Base-by-base conservation (phyloP, 53 echinoderm and acorn worm genomes). In the Pentamera pediparva region DNA sequence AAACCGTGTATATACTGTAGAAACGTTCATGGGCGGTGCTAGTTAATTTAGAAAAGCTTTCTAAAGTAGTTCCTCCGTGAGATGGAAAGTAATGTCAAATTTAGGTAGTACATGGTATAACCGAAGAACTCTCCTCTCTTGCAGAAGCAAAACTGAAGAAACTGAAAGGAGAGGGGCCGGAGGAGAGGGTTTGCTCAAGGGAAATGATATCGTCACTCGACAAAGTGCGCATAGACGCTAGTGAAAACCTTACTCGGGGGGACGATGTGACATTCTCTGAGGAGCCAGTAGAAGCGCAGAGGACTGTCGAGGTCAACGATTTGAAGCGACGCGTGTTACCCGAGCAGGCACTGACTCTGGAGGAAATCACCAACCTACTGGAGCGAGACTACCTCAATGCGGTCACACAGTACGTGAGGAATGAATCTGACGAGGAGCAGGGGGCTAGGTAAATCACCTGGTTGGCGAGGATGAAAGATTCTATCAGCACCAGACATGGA, bases 311-410 rank as follows among this genome's bases (percentile, higher is more conserved):
- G 29, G 77, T 83, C 25, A 62, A 74, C 37, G 78, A 82, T 33
- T 24, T 95, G 31, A 91, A 76, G 59, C 81, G 96, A 69, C 62
- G 86, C 13, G 83, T 95, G 85, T 91, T 95, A 39, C 96, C 96
- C 0, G 96, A 95, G 57, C 96, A 95, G 47, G 82, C 96, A 50
- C 40, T 90, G 43, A 79, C 91, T 18, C 54, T 87, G 4, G 96
- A 95, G 45, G 96, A 95, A 48, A 62, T 91, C 1, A 84, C 85
- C 53, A 78, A 75, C 65, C 75, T 95, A 41, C 33, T 86, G 37
- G 90, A 81, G 53, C 86, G 83, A 73, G 96, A 95, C 62, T 77
- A 79, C 48, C 75, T 95, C 9, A 79, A 83, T 31, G 76, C 82
- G 40, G 52, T 61, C 5, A 74, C 86, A n/a, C 76, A 86, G 36